Evolutionary conservation across 37 sponge, comb jelly and placozoan species (phyloP).

Genomic region (Eunapius fragilis): DNA sequence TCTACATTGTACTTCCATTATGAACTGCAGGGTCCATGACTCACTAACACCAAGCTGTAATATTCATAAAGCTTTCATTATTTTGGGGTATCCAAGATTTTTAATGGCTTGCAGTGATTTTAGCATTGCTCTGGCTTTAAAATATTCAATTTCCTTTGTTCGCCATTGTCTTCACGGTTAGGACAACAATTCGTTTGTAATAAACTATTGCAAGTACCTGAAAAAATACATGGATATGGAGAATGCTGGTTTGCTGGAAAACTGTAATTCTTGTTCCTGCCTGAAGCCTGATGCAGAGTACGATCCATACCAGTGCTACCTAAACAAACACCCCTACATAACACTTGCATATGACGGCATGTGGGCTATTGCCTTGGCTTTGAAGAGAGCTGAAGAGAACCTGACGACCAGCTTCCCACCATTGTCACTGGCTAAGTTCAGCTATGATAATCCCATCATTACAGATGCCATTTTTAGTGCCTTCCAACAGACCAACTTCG

Average conservation of each 20-base stretch:
- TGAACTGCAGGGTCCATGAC: too few relatives aligned
- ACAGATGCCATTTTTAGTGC: conserved; percentile 18
- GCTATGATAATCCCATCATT: conserved; percentile 13
- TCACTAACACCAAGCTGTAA: too few relatives aligned
- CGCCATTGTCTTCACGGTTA: not conserved
- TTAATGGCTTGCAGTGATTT: too few relatives aligned
- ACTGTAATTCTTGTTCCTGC: not conserved
- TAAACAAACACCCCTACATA: conserved; percentile 2
- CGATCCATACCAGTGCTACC: not conserved
- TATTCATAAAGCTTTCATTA: too few relatives aligned
- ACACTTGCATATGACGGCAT: conserved; percentile 61
- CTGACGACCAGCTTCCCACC: not conserved
- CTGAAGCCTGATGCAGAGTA: not conserved
- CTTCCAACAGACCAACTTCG: conserved; percentile 20
- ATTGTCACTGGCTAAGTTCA: conserved; percentile 13
- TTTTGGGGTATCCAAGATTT: too few relatives aligned
- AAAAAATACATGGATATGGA: not conserved
- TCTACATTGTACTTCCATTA: too few relatives aligned
- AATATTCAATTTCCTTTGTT: not conserved
- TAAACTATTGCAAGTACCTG: not conserved
- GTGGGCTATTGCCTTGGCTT: conserved; percentile 49
- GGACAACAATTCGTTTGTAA: not conserved
- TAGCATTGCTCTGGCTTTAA: too few relatives aligned
- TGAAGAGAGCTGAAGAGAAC: conserved; percentile 31
- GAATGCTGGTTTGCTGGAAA: not conserved